Base-by-base conservation (phyloP, 2,797 vertebrate species). In the Dallia pectoralis region DNA sequence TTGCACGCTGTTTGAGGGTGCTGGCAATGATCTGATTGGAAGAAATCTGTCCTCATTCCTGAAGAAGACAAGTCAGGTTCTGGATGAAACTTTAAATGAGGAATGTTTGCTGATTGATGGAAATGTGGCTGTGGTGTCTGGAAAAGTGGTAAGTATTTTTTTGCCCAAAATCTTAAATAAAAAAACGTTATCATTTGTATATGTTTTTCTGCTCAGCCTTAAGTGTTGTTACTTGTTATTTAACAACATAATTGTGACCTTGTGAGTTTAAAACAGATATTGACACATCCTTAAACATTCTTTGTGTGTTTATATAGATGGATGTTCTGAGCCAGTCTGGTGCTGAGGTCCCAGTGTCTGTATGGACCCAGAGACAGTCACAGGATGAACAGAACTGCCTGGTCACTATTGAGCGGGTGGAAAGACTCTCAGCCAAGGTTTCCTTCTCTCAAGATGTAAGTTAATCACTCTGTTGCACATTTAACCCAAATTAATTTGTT, bases 111-210 rank as follows among this genome's bases (percentile, higher is more conserved):
- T 92, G 47, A 81, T 67, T 0, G 90, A 93, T 47, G 95, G 95
- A 81, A 83, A 76, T n/a, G 84, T 94, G 0, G 68, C 73, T 0
- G 32, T 92, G 12, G 68, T 93, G 30, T 93, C 93, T n/a, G 95
- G 95, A 87, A 94, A 93, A 84, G 95, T 99, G 96, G 97, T 98
- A 93, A 32, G 92, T 81, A 79, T 80, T 30, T n/a, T 53, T 44
- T 33, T 5, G 3, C 2, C 25, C 14, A 11, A 30, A n/a, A n/a
- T n/a, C n/a, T n/a, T n/a, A n/a, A n/a, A n/a, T n/a, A n/a, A 25
- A 12, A 47, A 12, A 4, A 15, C 11, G 18, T 5, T 8, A 14
- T 48, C 7, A 14, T 68, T 48, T 66, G 6, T 22, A 2, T 56
- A 7, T 56, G 2, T 8, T 56, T 56, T 63, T 29, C n/a, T 25